A percentile compares a stretch with the other conserved stretches of the same genome.
Evolutionary conservation across 2,113 vertebrate genomes (phyloP).

Genomic region (Trematomus loennbergii): DNA sequence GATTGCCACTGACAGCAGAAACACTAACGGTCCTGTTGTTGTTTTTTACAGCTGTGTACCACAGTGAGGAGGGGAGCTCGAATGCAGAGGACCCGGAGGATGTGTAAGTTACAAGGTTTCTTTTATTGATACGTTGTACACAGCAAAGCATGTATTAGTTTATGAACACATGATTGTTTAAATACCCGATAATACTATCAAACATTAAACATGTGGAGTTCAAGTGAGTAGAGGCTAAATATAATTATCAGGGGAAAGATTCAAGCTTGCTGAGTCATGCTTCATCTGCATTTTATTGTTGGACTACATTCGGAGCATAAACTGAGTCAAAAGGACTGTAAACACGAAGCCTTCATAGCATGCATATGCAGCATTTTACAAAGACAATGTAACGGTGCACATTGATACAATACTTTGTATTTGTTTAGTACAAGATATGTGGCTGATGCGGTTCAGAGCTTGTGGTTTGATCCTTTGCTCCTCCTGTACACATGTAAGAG

Average conservation of each 20-base stretch:
- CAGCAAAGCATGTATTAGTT: background rate
- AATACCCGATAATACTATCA: too few relatives aligned
- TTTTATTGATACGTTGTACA: background rate
- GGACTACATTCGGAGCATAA: background rate
- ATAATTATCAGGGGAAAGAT: background rate
- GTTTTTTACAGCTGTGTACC: slow-evolving; percentile 63
- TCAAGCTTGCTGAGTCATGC: slow-evolving; percentile 15
- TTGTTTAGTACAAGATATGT: background rate
- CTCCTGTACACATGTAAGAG: background rate
- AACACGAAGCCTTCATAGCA: background rate
- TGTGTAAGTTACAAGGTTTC: slow-evolving; percentile 71
- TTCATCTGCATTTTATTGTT: background rate
- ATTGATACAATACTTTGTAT: background rate
- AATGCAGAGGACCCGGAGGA: slow-evolving; percentile 71
- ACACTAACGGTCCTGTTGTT: background rate
- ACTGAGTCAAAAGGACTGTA: background rate
- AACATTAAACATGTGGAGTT: background rate
- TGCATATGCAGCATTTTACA: background rate
- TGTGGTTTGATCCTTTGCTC: too few relatives aligned
- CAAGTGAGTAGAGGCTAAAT: background rate
- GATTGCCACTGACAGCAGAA: background rate
- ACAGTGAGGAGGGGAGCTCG: slow-evolving; percentile 61
- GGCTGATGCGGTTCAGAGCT: background rate
- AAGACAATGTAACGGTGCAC: background rate
- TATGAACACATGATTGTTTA: background rate